Conservation (phyloP, 1,140 invertebrate genomes). For the Gerris buenoi region DNA sequence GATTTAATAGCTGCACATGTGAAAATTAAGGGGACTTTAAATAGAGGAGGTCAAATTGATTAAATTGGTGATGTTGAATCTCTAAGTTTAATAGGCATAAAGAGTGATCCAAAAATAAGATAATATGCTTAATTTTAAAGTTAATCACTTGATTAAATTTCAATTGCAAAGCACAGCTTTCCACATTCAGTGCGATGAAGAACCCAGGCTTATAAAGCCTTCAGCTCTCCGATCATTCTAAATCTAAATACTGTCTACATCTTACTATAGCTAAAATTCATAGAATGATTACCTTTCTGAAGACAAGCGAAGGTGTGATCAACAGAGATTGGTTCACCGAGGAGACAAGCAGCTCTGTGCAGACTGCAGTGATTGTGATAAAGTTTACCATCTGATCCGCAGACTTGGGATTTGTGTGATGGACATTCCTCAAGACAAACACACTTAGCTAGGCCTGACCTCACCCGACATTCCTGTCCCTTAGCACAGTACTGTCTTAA, state of each 20-base stretch:
- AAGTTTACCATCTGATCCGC: slow-evolving; percentile 54
- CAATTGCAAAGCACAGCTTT: not conserved
- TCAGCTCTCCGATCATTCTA: not conserved
- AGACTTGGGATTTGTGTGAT: slow-evolving; percentile 37
- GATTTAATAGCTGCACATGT: too few relatives aligned
- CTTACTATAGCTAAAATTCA: too few relatives aligned
- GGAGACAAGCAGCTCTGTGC: slow-evolving; percentile 49
- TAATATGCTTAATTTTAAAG: too few relatives aligned
- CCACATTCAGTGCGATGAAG: not conserved
- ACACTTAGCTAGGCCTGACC: slow-evolving; percentile 38
- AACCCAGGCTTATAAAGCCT: not conserved
- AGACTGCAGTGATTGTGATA: slow-evolving; percentile 64
- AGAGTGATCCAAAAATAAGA: too few relatives aligned
- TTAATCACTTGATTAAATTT: too few relatives aligned
- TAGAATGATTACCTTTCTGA: slow-evolving; percentile 14
- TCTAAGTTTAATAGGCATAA: too few relatives aligned
- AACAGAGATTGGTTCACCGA: slow-evolving; percentile 39
- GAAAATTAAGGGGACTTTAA: too few relatives aligned
- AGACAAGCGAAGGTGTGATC: slow-evolving; percentile 28
- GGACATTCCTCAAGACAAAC: slow-evolving; percentile 43
- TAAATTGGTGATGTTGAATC: too few relatives aligned
- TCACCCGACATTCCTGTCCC: slow-evolving; percentile 46
- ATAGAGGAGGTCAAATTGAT: too few relatives aligned
- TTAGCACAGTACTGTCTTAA: slow-evolving; percentile 46
- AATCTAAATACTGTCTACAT: too few relatives aligned